Conservation (phyloP, 2,797 vertebrate genomes). For the Scleropages formosus region DNA sequence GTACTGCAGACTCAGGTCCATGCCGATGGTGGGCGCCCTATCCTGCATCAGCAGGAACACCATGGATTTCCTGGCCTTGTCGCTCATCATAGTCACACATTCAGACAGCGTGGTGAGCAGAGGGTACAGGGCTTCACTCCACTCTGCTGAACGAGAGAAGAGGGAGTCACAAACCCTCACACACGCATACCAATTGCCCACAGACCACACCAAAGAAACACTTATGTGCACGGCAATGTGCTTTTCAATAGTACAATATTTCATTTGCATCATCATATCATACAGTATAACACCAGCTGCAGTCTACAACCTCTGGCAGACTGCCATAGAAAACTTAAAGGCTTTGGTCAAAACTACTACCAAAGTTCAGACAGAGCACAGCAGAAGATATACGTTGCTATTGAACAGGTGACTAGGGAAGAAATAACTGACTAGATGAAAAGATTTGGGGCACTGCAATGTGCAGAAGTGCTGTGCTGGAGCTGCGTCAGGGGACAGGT, state of each 20-base stretch:
- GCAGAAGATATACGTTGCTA: not conserved
- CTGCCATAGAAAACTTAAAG: not conserved
- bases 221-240: not conserved
- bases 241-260: not conserved
- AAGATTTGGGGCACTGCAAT: not conserved
- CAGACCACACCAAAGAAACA: not conserved
- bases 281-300: not conserved
- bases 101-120: conserved; percentile 83
- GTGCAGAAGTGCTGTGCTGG: conserved; percentile 30
- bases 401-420: not conserved
- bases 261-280: not conserved
- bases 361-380: not conserved
- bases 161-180: not conserved
- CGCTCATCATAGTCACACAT: conserved; percentile 89
- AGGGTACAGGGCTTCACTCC: conserved; percentile 86
- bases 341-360: not conserved
- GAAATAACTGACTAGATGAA: not conserved
- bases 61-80: conserved; percentile 89
- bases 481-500: not conserved
- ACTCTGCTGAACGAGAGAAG: conserved; percentile 68
- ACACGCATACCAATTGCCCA: not conserved
- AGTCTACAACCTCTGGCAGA: not conserved
- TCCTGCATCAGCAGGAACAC: conserved; percentile 89
- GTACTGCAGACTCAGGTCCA: conserved; percentile 81
- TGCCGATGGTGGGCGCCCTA: conserved; percentile 79